Evolutionary conservation across 1,140 invertebrate genomes (phyloP).

Genomic region (Leptopilina clavipes): DNA sequence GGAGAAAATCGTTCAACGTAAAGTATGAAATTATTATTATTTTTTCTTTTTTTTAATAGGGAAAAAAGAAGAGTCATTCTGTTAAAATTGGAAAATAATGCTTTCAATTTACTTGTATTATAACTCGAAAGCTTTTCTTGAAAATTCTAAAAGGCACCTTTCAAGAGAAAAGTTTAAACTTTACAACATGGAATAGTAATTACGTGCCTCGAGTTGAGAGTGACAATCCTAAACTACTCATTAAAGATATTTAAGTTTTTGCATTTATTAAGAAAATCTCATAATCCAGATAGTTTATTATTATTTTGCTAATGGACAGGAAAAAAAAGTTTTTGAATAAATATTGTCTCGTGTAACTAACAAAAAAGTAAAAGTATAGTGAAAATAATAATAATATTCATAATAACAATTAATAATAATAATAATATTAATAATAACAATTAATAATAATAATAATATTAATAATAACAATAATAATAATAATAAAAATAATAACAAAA

Average conservation of each 20-base stretch:
- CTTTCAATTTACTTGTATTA: conserved; percentile 16
- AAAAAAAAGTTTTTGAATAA: neutral
- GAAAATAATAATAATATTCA: too few species aligned
- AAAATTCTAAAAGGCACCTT: neutral
- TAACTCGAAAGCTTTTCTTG: neutral
- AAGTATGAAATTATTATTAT: neutral
- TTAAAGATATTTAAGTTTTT: neutral
- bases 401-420: too few species aligned
- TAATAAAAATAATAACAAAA: too few species aligned
- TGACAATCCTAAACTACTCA: conserved; percentile 2
- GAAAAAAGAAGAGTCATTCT: neutral
- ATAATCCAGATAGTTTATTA: neutral
- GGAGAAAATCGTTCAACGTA: neutral
- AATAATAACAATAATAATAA: too few species aligned
- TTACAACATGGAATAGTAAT: conserved; percentile 16
- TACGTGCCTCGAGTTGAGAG: neutral
- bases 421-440: too few species aligned
- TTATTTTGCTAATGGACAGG: neutral
- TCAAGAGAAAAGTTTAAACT: neutral
- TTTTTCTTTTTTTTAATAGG: too few species aligned
- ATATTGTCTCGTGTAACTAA: too few species aligned
- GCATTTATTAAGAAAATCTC: neutral
- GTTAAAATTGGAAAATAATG: neutral
- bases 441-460: too few species aligned
- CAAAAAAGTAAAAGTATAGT: too few species aligned